phyloP scores from a whole-genome alignment of 2,797 vertebrate species.

The Lutjanus argentimaculatus region DNA sequence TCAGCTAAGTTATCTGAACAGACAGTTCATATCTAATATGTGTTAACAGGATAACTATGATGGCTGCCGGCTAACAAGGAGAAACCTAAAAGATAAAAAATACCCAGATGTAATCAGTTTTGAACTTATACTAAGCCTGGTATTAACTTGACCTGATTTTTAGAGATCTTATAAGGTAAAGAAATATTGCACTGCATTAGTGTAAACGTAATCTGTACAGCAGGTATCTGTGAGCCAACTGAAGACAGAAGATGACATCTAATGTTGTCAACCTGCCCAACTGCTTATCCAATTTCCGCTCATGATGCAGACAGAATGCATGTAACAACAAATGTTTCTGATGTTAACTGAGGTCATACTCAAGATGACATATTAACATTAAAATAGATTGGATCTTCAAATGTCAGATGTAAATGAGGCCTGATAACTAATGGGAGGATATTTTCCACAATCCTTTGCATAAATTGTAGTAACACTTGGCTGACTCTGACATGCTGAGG shows the following conservation, averaged over 20 bases:
- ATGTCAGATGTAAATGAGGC: no score
- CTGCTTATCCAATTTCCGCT: background rate
- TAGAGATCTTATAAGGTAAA: background rate
- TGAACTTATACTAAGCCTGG: background rate
- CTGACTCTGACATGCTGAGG: slow-evolving; percentile 1
- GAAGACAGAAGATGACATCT: background rate
- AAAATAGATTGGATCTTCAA: background rate
- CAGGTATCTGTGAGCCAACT: no score
- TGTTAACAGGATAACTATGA: background rate
- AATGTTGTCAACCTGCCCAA: accelerated
- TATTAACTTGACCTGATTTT: background rate
- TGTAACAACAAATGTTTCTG: background rate
- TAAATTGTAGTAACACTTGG: background rate
- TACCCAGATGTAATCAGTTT: background rate
- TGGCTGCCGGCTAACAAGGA: background rate
- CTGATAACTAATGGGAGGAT: background rate
- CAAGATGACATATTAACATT: background rate
- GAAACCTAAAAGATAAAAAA: background rate
- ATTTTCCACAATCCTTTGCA: background rate
- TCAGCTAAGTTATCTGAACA: background rate
- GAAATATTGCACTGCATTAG: background rate
- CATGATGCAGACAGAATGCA: background rate
- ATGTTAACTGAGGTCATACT: background rate
- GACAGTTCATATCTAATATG: no score
- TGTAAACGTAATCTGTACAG: background rate